A percentile compares a stretch with the other conserved stretches of the same genome.
Evolutionary conservation across 2,888 invertebrate species (phyloP).

Genomic region (Megalurothrips usitatus): DNA sequence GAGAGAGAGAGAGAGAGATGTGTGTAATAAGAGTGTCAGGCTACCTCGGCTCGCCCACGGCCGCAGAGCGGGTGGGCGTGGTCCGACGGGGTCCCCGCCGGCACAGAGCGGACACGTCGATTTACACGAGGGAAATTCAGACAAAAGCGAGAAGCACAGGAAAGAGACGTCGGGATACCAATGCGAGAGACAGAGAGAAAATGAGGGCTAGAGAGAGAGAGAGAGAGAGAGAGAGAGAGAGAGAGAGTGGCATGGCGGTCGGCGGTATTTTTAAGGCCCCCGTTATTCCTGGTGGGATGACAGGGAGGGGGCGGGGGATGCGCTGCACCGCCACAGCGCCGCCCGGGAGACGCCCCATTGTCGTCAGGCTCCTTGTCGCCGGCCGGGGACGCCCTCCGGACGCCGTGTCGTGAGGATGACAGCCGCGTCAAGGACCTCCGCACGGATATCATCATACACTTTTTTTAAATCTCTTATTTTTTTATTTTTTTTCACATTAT

Average conservation of each 20-base stretch:
- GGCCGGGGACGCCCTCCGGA: no score
- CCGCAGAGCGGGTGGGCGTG: no score
- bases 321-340: background rate
- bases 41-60: no score
- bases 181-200: background rate
- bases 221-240: background rate
- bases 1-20: no score
- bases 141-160: background rate
- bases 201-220: background rate
- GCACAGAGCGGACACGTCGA: background rate
- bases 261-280: constrained; percentile 3
- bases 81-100: background rate
- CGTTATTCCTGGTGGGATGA: background rate
- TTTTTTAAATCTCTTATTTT: no score
- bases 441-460: no score
- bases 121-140: no score
- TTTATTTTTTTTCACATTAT: no score
- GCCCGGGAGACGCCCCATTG: background rate
- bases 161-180: background rate
- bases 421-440: no score
- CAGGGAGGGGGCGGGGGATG: background rate
- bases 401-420: no score
- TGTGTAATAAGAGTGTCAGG: no score
- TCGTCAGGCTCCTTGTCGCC: background rate
- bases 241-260: background rate